A percentile compares a stretch with the other conserved stretches of the same genome.
Conservation (phyloP, 2,888 invertebrate genomes). For the Timema podura region DNA sequence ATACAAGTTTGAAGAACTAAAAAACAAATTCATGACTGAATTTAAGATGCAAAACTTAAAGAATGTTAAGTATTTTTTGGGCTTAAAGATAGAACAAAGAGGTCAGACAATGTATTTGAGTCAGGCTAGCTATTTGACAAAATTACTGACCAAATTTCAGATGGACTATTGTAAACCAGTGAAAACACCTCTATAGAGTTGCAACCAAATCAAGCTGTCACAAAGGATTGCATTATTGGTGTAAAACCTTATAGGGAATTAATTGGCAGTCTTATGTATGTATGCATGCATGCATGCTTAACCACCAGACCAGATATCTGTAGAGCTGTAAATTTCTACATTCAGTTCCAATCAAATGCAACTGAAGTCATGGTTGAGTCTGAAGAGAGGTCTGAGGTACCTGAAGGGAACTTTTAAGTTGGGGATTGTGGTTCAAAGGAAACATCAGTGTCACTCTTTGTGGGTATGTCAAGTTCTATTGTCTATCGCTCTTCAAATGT, state of each 20-base stretch:
- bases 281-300: neutral
- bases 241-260: neutral
- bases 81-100: neutral
- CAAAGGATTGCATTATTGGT: too few species aligned
- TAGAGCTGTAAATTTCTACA: neutral
- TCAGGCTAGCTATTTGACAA: neutral
- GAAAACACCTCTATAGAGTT: neutral
- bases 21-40: neutral
- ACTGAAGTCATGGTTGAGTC: too few species aligned
- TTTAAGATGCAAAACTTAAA: neutral
- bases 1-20: neutral
- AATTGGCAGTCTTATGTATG: neutral
- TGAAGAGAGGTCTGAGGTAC: too few species aligned
- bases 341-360: neutral
- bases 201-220: too few species aligned
- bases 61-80: neutral
- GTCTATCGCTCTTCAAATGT: too few species aligned
- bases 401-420: too few species aligned
- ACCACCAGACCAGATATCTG: constrained; percentile 6
- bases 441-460: too few species aligned
- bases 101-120: constrained; percentile 6
- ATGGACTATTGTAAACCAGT: neutral
- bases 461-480: too few species aligned
- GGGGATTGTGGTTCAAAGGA: too few species aligned
- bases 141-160: neutral